A percentile compares a stretch with the other conserved stretches of the same genome.
Evolutionary conservation across 1,140 invertebrate genomes (phyloP).

Genomic region (Dysdera silvatica): DNA sequence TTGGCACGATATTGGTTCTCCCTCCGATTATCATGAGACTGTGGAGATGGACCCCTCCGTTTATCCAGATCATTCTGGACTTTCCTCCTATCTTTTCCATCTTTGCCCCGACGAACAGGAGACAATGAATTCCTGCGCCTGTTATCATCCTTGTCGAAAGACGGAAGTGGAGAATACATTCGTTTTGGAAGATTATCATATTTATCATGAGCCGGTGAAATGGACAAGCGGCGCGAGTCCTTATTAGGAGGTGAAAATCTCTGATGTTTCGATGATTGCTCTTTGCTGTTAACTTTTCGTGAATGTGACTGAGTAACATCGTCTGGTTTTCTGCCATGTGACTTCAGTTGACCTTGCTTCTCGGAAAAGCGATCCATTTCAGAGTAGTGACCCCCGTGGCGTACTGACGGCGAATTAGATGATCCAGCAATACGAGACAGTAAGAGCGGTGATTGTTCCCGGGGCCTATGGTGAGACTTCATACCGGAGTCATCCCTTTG

Average conservation of each 20-base stretch:
- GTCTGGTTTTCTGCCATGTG: not conserved
- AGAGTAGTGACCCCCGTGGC: not conserved
- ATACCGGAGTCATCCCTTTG: not conserved
- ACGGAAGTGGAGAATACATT: not conserved
- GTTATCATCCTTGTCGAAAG: conserved; percentile 5
- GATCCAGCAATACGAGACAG: not conserved
- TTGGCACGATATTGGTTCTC: conserved; percentile 3
- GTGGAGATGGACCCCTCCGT: conserved; percentile 8
- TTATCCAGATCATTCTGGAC: conserved; percentile 1
- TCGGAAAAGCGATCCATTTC: too few relatives aligned
- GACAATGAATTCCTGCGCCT: not conserved
- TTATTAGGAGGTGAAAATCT: conserved; percentile 9
- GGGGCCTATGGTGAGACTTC: not conserved
- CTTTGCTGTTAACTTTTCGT: conserved; percentile 7
- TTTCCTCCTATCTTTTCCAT: conserved; percentile 17
- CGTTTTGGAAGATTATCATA: not conserved
- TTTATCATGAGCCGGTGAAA: conserved; percentile 14
- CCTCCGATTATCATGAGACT: conserved; percentile 8
- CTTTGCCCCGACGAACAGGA: conserved; percentile 2
- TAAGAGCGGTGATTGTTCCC: conserved; percentile 2
- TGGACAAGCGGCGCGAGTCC: not conserved
- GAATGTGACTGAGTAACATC: not conserved
- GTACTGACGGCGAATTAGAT: not conserved
- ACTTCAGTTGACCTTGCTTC: conserved; percentile 2
- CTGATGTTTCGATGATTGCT: not conserved